phyloP scores from a whole-genome alignment of 2,888 invertebrate species.

The Dryocosmus kuriphilus region DNA sequence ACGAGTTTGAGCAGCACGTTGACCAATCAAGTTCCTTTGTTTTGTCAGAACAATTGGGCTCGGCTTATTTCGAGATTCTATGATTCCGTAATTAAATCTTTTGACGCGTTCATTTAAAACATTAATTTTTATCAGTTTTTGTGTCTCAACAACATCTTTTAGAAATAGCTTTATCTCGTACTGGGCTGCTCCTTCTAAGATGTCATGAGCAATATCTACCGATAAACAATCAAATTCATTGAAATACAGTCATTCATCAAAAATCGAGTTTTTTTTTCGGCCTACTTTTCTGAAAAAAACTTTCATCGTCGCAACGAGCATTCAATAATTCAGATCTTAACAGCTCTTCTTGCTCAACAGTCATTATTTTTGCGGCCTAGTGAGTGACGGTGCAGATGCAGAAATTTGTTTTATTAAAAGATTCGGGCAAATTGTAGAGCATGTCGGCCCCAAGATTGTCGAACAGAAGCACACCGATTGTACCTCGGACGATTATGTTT shows the following conservation, averaged over 20 bases:
- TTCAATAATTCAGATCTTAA: too few relatives aligned
- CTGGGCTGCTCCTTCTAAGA: conserved; percentile 44
- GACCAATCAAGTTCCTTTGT: conserved; percentile 48
- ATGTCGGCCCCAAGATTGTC: conserved; percentile 41
- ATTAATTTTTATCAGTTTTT: not conserved
- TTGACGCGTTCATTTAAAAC: conserved; percentile 41
- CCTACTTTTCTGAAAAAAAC: conserved; percentile 12
- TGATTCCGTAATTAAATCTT: conserved; percentile 46
- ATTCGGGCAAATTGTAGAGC: too few relatives aligned
- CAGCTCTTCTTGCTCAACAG: not conserved
- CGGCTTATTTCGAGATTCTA: conserved; percentile 48
- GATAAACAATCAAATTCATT: conserved; percentile 45
- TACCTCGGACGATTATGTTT: conserved; percentile 29
- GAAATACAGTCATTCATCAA: conserved; percentile 45
- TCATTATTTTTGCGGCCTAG: conserved; percentile 7
- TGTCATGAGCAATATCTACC: conserved; percentile 47
- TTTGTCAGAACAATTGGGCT: conserved; percentile 54
- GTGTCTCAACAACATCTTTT: conserved; percentile 6
- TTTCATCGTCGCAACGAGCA: not conserved
- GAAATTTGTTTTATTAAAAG: too few relatives aligned
- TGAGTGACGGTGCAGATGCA: conserved; percentile 33
- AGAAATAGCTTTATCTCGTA: conserved; percentile 46
- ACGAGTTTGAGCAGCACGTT: conserved; percentile 53
- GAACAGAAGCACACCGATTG: conserved; percentile 37
- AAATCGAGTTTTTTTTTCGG: conserved; percentile 10